A percentile compares a stretch with the other conserved stretches of the same genome.
Evolutionary conservation across 2,888 invertebrate genomes (phyloP).

Genomic region (Apodemia mormo): DNA sequence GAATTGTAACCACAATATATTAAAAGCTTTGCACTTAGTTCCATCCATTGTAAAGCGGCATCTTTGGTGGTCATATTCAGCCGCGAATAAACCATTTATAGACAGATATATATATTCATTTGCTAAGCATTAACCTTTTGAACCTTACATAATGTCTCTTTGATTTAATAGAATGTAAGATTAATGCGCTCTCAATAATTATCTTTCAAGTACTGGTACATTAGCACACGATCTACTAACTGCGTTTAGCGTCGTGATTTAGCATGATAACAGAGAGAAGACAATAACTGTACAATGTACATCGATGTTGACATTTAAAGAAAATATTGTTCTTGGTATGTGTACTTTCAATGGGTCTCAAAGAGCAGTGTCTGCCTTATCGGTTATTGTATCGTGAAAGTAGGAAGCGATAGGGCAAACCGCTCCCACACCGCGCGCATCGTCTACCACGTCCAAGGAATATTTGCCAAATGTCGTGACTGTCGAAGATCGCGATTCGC

Average conservation of each 20-base stretch:
- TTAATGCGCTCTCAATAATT: slow-evolving; percentile 22
- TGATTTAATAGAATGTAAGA: slow-evolving; percentile 19
- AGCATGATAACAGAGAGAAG: slow-evolving; percentile 11
- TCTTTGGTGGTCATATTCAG: slow-evolving; percentile 56
- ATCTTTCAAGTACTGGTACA: slow-evolving; percentile 9
- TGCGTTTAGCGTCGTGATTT: slow-evolving; percentile 17
- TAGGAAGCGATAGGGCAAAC: slow-evolving; percentile 74
- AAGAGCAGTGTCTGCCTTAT: slow-evolving; percentile 58
- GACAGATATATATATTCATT: slow-evolving; percentile 58
- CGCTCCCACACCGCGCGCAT: slow-evolving; percentile 71
- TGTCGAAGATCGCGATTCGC: slow-evolving; percentile 77
- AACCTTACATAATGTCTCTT: slow-evolving; percentile 24
- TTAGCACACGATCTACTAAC: slow-evolving; percentile 12
- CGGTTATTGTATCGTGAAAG: slow-evolving; percentile 70
- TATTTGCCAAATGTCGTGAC: slow-evolving; percentile 81
- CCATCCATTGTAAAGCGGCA: slow-evolving; percentile 33
- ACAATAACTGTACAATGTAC: slow-evolving; percentile 27
- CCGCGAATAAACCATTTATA: slow-evolving; percentile 58
- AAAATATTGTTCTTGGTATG: slow-evolving; percentile 38
- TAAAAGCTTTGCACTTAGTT: slow-evolving; percentile 4
- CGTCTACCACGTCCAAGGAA: slow-evolving; percentile 65
- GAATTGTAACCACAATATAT: slow-evolving; percentile 16
- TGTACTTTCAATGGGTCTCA: slow-evolving; percentile 41
- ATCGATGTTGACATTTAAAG: slow-evolving; percentile 41
- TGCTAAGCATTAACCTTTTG: slow-evolving; percentile 35